phyloP scores from a whole-genome alignment of 2,113 vertebrate species.

The Oryctolagus cuniculus region DNA sequence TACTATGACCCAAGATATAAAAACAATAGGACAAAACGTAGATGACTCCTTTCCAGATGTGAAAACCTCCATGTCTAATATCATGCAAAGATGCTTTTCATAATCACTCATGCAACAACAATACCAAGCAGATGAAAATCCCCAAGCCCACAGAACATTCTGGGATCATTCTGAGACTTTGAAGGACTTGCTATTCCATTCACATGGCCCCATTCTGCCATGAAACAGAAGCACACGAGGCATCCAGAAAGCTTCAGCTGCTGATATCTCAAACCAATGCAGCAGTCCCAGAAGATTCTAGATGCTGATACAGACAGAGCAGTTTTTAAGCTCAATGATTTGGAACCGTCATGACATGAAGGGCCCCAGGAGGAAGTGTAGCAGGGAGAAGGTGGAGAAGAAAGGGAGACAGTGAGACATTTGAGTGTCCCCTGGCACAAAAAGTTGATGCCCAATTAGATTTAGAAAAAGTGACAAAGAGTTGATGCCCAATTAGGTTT shows the following conservation, averaged over 20 bases:
- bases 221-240: neutral
- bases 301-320: conserved; percentile 31
- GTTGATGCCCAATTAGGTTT: conserved; percentile 93
- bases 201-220: conserved; percentile 24
- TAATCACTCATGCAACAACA: neutral
- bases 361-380: conserved; percentile 62
- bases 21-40: neutral
- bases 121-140: neutral
- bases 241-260: conserved; percentile 50
- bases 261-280: conserved; percentile 17
- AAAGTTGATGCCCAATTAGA: conserved; percentile 92
- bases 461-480: conserved; percentile 92
- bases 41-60: neutral
- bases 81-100: neutral
- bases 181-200: neutral
- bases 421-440: conserved; percentile 88
- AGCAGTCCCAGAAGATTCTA: conserved; percentile 31
- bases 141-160: neutral
- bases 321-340: conserved; percentile 67
- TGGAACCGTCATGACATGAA: conserved; percentile 68
- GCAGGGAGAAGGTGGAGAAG: conserved; percentile 54
- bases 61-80: conserved; percentile 44
- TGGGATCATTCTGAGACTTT: neutral
- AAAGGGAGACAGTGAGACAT: conserved; percentile 71
- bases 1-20: conserved; percentile 11